Conservation (phyloP, 2,113 vertebrate genomes). For the Ophiodon elongatus region DNA sequence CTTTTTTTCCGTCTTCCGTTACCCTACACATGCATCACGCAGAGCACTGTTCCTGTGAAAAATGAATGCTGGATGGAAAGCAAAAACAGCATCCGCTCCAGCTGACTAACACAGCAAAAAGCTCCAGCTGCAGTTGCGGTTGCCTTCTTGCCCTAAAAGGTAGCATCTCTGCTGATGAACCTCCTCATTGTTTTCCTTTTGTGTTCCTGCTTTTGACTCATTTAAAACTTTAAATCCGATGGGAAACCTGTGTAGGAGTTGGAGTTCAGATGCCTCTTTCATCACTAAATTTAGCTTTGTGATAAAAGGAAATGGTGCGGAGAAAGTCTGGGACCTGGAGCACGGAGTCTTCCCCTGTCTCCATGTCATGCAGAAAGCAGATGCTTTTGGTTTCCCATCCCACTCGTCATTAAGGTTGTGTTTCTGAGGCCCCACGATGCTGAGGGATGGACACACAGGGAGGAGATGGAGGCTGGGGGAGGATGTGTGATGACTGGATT, state of each 20-base stretch:
- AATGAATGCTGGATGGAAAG: constrained; percentile 52
- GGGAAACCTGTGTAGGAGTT: constrained; percentile 63
- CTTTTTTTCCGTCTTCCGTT: constrained; percentile 40
- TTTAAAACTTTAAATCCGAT: constrained; percentile 43
- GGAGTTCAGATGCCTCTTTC: constrained; percentile 59
- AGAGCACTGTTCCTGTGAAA: constrained; percentile 55
- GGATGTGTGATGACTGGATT: constrained; percentile 34
- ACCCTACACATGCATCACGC: constrained; percentile 22
- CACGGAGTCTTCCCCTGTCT: constrained; percentile 9
- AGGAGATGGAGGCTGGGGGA: constrained; percentile 28
- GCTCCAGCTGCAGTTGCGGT: constrained; percentile 17
- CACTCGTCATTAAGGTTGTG: constrained; percentile 38
- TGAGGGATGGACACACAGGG: constrained; percentile 56
- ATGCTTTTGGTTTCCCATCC: constrained; percentile 62
- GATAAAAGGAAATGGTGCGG: constrained; percentile 72
- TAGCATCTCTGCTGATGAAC: constrained; percentile 33
- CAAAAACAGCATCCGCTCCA: constrained; percentile 55
- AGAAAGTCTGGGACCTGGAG: constrained; percentile 54
- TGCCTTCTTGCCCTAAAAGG: constrained; percentile 31
- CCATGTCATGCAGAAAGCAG: constrained; percentile 73
- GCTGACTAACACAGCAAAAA: constrained; percentile 47
- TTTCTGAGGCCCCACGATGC: constrained; percentile 38
- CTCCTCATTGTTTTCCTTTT: constrained; percentile 9
- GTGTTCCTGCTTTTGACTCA: constrained; percentile 35
- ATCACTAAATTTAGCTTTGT: constrained; percentile 59